Conservation (phyloP, 2,888 invertebrate species). For the Esperia sulphurella region DNA sequence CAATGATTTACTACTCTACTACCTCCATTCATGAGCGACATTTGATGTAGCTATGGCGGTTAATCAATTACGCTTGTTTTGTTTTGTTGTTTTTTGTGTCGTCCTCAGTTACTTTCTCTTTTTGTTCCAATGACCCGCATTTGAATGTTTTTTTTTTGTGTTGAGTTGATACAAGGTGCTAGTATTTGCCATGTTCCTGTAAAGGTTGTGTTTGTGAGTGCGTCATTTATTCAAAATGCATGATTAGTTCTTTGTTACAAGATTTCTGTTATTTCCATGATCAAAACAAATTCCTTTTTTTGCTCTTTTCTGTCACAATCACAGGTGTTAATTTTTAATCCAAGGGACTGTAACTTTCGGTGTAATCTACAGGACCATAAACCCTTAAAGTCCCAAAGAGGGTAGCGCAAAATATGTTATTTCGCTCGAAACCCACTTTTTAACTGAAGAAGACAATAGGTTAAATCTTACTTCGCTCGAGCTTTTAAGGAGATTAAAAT, state of each 20-base stretch:
- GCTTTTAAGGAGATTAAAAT: constrained; percentile 64
- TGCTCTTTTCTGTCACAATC: too few species aligned
- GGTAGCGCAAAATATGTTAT: constrained; percentile 2
- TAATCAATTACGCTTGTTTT: constrained; percentile 48
- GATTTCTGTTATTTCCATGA: too few species aligned
- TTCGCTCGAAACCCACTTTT: constrained; percentile 22
- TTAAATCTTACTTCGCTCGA: constrained; percentile 21
- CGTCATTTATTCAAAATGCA: too few species aligned
- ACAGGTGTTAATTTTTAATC: too few species aligned
- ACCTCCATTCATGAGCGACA: constrained; percentile 45
- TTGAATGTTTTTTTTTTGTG: constrained; percentile 19
- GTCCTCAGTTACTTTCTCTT: neutral
- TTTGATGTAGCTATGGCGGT: constrained; percentile 25
- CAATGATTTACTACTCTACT: constrained; percentile 46
- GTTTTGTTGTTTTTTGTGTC: constrained; percentile 29
- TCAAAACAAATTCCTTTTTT: too few species aligned
- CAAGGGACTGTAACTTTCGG: too few species aligned
- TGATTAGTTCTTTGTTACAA: too few species aligned
- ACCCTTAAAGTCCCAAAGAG: neutral
- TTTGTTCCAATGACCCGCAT: neutral
- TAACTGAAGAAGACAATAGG: constrained; percentile 30
- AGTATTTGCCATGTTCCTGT: too few species aligned
- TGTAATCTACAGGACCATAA: neutral
- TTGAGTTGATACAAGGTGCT: constrained; percentile 12
- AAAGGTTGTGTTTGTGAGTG: too few species aligned